Evolutionary conservation across 1,140 invertebrate species (phyloP), one percentile per base, ranked within the genome.

Genomic region (Brachionus calyciflorus): DNA sequence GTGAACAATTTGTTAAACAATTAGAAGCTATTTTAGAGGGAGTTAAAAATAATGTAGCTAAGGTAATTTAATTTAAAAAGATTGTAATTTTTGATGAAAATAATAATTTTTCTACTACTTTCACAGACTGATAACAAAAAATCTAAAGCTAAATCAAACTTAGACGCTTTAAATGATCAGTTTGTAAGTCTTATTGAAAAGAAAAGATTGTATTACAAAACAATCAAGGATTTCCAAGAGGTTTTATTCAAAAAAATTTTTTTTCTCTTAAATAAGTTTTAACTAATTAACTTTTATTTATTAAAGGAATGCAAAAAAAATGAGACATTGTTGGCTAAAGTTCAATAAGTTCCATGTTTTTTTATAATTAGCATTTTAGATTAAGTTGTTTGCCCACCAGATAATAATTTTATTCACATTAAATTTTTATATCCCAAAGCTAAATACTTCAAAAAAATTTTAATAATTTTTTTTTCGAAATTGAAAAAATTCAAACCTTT

Each of bases 1-100:
- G 90, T 81, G 91, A 93, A 81, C 91, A 94, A 82, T 95, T 95
- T 83, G 87, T 95, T 78, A 88, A 90, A 73, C 92, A 96, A 83
- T 91, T 95, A 80, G 91, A 94, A 81, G 88, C 89, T 14, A 94
- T 94, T 82, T 90, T 94, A 1, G 90, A 91, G 53, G 90, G 91
- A 73, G 90, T 96, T 2, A 90, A 91, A 80, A 89, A 90, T 80
- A 77, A 46, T 77, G 10, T 76, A 68, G 21, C 77, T 37, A 76
- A 85, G 81, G 80, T 85, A 60, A 60, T 17, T n/a, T 9, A 37
- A 5, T 37, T 37, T 37, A 5, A 33, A 40, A 14, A 24, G 51
- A 55, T 24, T 24, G 4, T 55, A 24, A 7, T 5, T 24, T 12
- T 21, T 1, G 0, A 17, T n/a, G 17, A 49, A 3, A 17, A 17